Base-by-base conservation (phyloP, 1,140 invertebrate genomes). In the Platyscapa corneri region DNA sequence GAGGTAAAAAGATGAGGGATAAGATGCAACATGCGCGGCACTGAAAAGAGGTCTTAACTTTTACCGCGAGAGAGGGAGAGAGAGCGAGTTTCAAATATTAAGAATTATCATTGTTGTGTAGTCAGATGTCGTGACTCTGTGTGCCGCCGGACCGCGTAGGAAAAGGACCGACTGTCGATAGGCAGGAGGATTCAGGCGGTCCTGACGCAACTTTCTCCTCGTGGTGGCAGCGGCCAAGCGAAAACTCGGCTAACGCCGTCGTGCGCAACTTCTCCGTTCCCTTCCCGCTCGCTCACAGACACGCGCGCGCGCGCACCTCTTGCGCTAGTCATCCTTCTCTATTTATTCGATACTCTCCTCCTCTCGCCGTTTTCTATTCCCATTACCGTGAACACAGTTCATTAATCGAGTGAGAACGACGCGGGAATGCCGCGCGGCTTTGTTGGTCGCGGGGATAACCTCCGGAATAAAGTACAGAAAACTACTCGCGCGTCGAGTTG, bases 161-260 rank as follows among this genome's bases (percentile, higher is more conserved):
- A 67, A 74, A 42, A 37, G 70, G 42, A 34, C 27, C 16, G 32
- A 53, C 76, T 53, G 30, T 3, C 16, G 37, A 42, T 42, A n/a
- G 70, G 20, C 32, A 8, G 8, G 34, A 72, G 70, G 70, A 42
- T 12, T 42, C 34, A 42, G 12, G 27, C 77, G 1, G 30, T 42
- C 18, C 64, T 64, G 49, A 32, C 12, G 0, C 39, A 76, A 91
- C 91, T 91, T 91, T 91, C 91, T 91, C 91, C 89, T 90, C 84
- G 86, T 20, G 70, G 80, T 30, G 60, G 86, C 56, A n/a, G 86
- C 56, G 18, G 60, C 80, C 84, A 83, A 88, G 88, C 86, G 86
- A 91, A 46, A 92, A 91, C 90, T 91, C 89, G 90, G 86, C 89
- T 90, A 89, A 92, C 91, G 42, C 90, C 89, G 89, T 90, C 89